A percentile compares a stretch with the other conserved stretches of the same genome.
These are phyloP conservation scores for Hemiprocne comata DNA, from an alignment of 2,113 vertebrate genomes.

Conservation along the genomic window DNA sequence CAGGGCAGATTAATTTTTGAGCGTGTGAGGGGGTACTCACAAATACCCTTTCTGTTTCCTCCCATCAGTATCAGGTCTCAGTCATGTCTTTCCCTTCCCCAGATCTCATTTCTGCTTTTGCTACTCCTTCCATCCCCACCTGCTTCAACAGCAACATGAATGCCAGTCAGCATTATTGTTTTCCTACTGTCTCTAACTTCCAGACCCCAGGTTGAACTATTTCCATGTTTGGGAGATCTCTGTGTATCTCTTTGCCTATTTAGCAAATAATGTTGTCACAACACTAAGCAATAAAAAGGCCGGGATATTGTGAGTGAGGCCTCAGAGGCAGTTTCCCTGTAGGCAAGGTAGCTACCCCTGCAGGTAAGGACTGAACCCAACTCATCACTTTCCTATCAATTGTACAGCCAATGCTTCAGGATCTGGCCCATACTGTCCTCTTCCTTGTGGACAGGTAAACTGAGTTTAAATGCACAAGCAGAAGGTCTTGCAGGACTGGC, in stretches of 20 bases:
- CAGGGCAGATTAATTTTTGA: background rate
- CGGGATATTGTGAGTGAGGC: background rate
- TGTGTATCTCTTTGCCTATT: background rate
- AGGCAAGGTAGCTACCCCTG: background rate
- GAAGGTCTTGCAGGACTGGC: background rate
- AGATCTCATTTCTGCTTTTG: background rate
- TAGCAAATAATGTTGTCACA: background rate
- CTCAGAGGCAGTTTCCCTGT: background rate
- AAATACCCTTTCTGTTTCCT: background rate
- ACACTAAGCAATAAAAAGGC: background rate
- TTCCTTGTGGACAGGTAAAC: background rate
- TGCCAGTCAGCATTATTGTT: background rate
- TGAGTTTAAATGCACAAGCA: background rate
- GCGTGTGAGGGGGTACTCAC: background rate
- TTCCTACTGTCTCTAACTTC: background rate
- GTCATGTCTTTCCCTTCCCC: background rate
- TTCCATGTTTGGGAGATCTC: background rate
- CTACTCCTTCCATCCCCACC: background rate
- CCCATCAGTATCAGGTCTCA: background rate
- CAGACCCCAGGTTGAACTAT: background rate
- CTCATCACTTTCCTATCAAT: background rate
- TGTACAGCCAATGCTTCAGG: background rate
- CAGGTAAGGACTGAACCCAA: background rate
- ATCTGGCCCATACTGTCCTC: background rate
- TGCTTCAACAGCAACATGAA: background rate